Base-by-base conservation (phyloP, 2,113 vertebrate genomes). In the Scolopax mira region DNA sequence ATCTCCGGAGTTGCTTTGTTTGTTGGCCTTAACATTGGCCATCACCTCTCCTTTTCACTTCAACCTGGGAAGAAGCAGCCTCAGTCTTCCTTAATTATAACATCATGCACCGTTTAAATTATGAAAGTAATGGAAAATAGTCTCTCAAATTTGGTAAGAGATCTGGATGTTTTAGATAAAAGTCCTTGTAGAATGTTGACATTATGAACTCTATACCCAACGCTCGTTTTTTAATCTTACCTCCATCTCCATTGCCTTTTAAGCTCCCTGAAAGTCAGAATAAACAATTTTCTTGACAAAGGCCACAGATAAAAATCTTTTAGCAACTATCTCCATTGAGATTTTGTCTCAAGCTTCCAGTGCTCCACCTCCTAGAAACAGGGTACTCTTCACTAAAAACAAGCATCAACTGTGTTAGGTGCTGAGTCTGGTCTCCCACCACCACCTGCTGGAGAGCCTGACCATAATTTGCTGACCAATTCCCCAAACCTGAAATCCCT, bases 111-210 rank as follows among this genome's bases (percentile, higher is more conserved):
- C 17, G 46, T 37, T 58, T 58, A 42, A 27, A 70, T 75, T 55
- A 92, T 14, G 49, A 35, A 71, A 85, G 90, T 62, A 80, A 89
- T 42, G 24, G 42, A 87, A 79, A 87, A 49, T 42, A 78, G 37
- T 52, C 41, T 79, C 70, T 83, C 27, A 71, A 18, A 74, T 67
- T 78, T 74, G 42, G 8, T 48, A 70, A 58, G 65, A 84, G 31
- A 49, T 28, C 24, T 62, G 31, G 31, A 44, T 37, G 37, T n/a
- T 24, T n/a, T 24, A 49, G 39, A 48, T 28, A 49, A 21, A 58
- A 70, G n/a, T 33, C 49, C 46, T 44, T 37, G 51, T 5, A 66
- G 37, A 77, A 79, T 1, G 0, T 70, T 15, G 37, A 55, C 28
- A 33, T 24, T 48, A n/a, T 3, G 6, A 89, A 51, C 19, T 58